A percentile compares a stretch with the other conserved stretches of the same genome.
These are phyloP conservation scores for Cosmorhoe ocellata DNA, from an alignment of 2,888 invertebrate genomes.

Conservation along the genomic window DNA sequence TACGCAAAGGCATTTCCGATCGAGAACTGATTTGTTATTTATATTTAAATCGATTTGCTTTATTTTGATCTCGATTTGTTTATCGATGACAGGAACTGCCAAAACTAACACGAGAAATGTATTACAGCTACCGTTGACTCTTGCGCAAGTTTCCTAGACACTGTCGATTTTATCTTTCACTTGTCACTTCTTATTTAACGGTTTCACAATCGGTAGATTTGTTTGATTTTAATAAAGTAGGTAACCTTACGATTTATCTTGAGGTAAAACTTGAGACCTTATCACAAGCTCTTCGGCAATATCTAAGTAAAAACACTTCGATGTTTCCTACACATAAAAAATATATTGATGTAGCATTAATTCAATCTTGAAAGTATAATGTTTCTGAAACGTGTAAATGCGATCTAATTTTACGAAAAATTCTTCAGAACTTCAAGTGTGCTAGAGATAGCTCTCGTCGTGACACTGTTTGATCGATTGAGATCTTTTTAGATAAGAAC, in stretches of 20 bases:
- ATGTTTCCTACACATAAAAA: too few species aligned
- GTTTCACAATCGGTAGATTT: constrained; percentile 18
- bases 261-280: too few species aligned
- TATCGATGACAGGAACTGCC: constrained; percentile 35
- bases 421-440: constrained; percentile 7
- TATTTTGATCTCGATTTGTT: constrained; percentile 30
- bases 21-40: constrained; percentile 25
- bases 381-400: too few species aligned
- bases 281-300: too few species aligned
- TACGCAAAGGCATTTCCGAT: constrained; percentile 27
- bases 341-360: too few species aligned
- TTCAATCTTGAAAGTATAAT: too few species aligned
- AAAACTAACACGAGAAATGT: constrained; percentile 38
- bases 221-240: background rate
- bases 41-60: constrained; percentile 24
- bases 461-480: constrained; percentile 56
- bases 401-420: constrained; percentile 1
- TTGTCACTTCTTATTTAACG: constrained; percentile 32
- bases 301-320: too few species aligned
- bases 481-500: constrained; percentile 63
- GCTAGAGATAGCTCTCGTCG: constrained; percentile 20
- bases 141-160: constrained; percentile 36
- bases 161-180: constrained; percentile 22
- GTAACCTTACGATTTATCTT: too few species aligned
- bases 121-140: constrained; percentile 41